A percentile compares a stretch with the other conserved stretches of the same genome.
These are phyloP conservation scores for Falco columbarius DNA, from an alignment of 2,797 vertebrate species.

Conservation along the genomic window DNA sequence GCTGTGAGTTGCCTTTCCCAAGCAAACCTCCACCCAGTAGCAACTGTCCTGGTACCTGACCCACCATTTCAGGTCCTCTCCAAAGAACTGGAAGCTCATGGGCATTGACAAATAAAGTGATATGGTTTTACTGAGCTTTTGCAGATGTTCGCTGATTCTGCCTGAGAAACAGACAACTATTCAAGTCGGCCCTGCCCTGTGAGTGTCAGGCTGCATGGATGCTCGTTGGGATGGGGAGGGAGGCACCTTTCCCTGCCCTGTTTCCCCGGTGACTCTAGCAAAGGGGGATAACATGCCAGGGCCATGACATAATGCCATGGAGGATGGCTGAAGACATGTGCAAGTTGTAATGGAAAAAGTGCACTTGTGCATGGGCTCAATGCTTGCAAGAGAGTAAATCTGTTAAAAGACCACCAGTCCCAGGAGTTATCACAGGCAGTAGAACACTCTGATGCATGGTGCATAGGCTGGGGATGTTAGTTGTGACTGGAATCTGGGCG, in stretches of 20 bases:
- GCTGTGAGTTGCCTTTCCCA: background rate
- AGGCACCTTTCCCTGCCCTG: background rate
- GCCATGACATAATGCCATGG: background rate
- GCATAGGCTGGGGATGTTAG: background rate
- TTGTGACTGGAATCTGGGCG: background rate
- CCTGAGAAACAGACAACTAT: background rate
- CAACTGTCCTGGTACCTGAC: background rate
- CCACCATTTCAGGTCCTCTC: background rate
- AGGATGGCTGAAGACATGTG: background rate
- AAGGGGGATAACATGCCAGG: background rate
- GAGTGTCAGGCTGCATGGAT: background rate
- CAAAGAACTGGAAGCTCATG: background rate
- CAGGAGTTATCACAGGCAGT: background rate
- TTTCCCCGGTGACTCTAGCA: background rate
- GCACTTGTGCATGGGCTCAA: background rate
- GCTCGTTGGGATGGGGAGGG: background rate
- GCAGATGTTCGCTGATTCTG: background rate
- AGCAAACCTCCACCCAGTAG: background rate
- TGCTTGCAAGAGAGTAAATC: background rate
- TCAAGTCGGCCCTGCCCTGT: background rate
- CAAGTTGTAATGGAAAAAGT: background rate
- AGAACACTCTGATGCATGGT: no score
- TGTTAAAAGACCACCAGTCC: background rate
- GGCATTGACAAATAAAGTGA: background rate
- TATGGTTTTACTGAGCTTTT: background rate